Conservation (phyloP, 2,113 vertebrate genomes). For the Lycocorax pyrrhopterus region DNA sequence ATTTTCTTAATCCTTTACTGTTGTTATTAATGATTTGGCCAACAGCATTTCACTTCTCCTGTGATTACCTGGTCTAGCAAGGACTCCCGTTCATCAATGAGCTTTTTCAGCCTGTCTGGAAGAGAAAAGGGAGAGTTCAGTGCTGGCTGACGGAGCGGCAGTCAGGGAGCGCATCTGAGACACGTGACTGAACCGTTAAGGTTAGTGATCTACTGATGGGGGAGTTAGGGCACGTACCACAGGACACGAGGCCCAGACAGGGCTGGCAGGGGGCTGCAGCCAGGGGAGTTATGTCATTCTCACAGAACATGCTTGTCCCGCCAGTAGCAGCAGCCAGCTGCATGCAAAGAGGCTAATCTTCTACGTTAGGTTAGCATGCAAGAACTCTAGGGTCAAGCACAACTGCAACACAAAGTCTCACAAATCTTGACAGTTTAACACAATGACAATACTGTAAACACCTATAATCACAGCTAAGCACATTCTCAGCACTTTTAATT, state of each 20-base stretch:
- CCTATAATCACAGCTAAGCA: background rate
- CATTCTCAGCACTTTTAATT: background rate
- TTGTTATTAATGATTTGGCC: background rate
- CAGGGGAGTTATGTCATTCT: slow-evolving; percentile 63
- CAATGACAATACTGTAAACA: background rate
- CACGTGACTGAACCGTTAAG: background rate
- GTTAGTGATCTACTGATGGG: slow-evolving; percentile 63
- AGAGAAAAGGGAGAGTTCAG: slow-evolving; percentile 53
- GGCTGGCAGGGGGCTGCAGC: slow-evolving; percentile 70
- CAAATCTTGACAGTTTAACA: slow-evolving; percentile 54
- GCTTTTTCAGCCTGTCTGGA: slow-evolving; percentile 90
- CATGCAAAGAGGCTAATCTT: slow-evolving; percentile 89
- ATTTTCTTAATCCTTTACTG: background rate
- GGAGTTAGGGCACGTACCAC: slow-evolving; percentile 81
- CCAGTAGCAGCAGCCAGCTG: slow-evolving; percentile 65
- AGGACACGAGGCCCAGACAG: slow-evolving; percentile 62
- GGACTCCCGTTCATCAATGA: slow-evolving; percentile 89
- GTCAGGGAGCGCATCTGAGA: background rate
- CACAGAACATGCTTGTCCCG: slow-evolving; percentile 71
- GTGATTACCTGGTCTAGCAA: slow-evolving; percentile 89
- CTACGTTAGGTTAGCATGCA: slow-evolving; percentile 85
- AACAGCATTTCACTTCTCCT: background rate
- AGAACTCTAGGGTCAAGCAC: slow-evolving; percentile 74
- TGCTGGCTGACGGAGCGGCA: accelerated
- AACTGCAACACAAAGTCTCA: slow-evolving; percentile 81